Evolutionary conservation across 2,888 invertebrate species (phyloP).

Genomic region (Xestoiulus laeticollis): DNA sequence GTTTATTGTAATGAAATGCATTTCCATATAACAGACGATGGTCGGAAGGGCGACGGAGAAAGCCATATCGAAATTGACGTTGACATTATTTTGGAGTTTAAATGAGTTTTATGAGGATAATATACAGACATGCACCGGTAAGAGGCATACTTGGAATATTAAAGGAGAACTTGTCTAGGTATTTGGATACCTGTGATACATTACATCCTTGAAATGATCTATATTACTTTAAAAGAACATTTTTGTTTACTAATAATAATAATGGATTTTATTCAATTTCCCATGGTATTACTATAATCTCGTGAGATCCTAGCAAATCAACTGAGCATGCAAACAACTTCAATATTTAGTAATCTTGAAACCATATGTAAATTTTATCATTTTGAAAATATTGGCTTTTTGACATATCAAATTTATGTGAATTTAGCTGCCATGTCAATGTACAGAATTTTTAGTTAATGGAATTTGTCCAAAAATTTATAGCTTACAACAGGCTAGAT

Average conservation of each 20-base stretch:
- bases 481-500: too few relatives aligned
- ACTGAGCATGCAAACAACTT: too few relatives aligned
- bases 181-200: neutral
- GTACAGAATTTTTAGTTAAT: too few relatives aligned
- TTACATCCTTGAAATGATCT: neutral
- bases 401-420: too few relatives aligned
- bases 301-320: too few relatives aligned
- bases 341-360: too few relatives aligned
- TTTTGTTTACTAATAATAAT: neutral
- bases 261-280: neutral
- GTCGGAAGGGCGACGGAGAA: neutral
- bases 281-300: neutral
- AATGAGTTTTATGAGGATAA: neutral
- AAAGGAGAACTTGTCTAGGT: neutral
- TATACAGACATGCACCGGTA: neutral
- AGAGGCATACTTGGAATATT: neutral
- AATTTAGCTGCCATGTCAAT: too few relatives aligned
- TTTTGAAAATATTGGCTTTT: too few relatives aligned
- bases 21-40: constrained; percentile 28
- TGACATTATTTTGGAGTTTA: constrained; percentile 34
- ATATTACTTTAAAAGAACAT: neutral
- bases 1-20: neutral
- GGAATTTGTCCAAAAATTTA: too few relatives aligned
- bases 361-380: too few relatives aligned
- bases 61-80: constrained; percentile 10